Evolutionary conservation across 2,113 vertebrate genomes (phyloP), one percentile per base, ranked within the genome.

Genomic region (Vidua macroura): DNA sequence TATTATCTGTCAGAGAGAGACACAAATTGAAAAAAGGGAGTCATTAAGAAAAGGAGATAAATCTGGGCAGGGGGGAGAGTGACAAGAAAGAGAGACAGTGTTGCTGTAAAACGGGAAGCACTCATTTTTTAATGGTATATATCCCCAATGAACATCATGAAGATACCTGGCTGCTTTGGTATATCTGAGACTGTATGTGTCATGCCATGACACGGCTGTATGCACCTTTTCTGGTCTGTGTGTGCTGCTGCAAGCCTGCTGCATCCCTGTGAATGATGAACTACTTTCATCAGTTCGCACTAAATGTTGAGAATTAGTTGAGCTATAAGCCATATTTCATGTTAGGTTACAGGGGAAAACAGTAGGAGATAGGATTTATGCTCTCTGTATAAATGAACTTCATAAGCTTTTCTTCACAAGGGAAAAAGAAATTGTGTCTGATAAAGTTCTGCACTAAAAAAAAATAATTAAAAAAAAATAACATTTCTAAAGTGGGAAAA

Each of bases 11-110:
- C 64, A 92, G 94, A 79, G 25, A 68, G 49, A 91, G 78, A 87
- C 62, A 85, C 69, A 96, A 93, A 95, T 95, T 94, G 92, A 96
- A 97, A 97, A 97, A 93, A 91, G 48, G 68, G 83, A 95, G 58
- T 87, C 88, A 92, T 97, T 96, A 95, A 72, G 64, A 95, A 74
- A 58, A 92, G 85, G 68, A 95, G 81, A 96, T 95, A 96, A 95
- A 96, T 93, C 86, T 92, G 64, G 24, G 30, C 58, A 90, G 55
- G 52, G 69, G 49, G 24, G 64, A 88, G 77, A 94, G 37, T 72
- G 90, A 90, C 89, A 96, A 64, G 64, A 49, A 67, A 87, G 69
- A 67, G 44, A 84, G 83, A 86, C 37, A 44, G 43, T 51, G 70
- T 73, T 82, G 73, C 91, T 91, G 80, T 86, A 67, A 83, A 84